Base-by-base conservation (phyloP, 2,888 invertebrate genomes). In the Anoncus sp. region DNA sequence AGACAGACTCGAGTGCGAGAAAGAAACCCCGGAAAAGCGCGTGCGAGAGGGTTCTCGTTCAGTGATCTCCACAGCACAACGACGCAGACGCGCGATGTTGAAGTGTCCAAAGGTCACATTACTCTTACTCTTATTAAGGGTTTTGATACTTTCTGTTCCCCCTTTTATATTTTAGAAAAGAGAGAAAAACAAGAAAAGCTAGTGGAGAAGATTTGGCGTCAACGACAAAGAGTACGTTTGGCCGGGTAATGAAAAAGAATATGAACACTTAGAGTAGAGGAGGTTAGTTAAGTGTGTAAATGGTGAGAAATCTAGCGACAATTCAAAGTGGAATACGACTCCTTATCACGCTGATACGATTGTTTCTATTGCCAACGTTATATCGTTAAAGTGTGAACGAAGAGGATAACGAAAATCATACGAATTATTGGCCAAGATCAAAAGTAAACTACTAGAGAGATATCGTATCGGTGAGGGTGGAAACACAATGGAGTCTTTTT, bases 81-180 rank as follows among this genome's bases (percentile, higher is more conserved):
- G 71, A 75, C 75, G 75, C 75, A 79, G 72, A 75, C 75, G 78
- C 60, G 66, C 63, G 59, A 59, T n/a, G 47, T 16, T 38, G 10
- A 47, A 69, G 67, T 75, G 67, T 69, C 72, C 57, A 72, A 63
- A 75, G 62, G 75, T 75, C 75, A 63, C 71, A 69, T 71, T 67
- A 75, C 63, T 31, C 63, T n/a, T 40, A 31, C 62, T 75, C 55
- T 66, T 45, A 22, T 31, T 10, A n/a, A 53, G 20, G 22, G 45
- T 1, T 65, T 47, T 27, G 5, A 27, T 18, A 27, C 57, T 45
- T 7, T 47, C 35, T 35, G 14, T 49, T 45, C 20, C 7, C n/a
- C n/a, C n/a, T n/a, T 45, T 20, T 18, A 20, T n/a, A 20, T 59
- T 20, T 20, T 16, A 1, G 14, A 59, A 14, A 27, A 27, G 59